A percentile compares a stretch with the other conserved stretches of the same genome.
These are phyloP conservation scores for Notoglanidium macrostoma DNA, from an alignment of 2,797 vertebrate genomes.

Conservation along the genomic window DNA sequence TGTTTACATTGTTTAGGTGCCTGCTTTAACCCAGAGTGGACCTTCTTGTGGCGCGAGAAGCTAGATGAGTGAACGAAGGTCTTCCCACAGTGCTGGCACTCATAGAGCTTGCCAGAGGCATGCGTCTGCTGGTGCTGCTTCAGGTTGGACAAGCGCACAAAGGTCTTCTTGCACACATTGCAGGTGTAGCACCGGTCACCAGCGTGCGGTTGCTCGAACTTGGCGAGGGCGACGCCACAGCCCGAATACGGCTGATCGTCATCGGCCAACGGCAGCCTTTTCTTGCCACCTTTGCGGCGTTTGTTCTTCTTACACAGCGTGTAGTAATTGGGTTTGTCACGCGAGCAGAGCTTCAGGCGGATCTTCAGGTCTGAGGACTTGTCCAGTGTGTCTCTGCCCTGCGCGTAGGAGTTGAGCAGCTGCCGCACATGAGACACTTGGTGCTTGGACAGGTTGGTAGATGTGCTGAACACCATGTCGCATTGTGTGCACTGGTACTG, in stretches of 20 bases:
- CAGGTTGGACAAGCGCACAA: conserved; percentile 60
- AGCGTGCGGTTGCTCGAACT: conserved; percentile 69
- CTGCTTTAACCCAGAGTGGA: conserved; percentile 69
- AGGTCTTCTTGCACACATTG: conserved; percentile 59
- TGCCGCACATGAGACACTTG: conserved; percentile 75
- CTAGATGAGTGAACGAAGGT: conserved; percentile 79
- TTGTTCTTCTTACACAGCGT: conserved; percentile 79
- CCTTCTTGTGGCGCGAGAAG: conserved; percentile 76
- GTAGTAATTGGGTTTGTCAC: conserved; percentile 79
- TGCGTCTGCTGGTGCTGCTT: conserved; percentile 68
- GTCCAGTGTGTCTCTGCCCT: conserved; percentile 70
- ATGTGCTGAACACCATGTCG: conserved; percentile 76
- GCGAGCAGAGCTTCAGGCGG: conserved; percentile 78
- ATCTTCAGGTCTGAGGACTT: conserved; percentile 80
- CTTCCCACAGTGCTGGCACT: conserved; percentile 74
- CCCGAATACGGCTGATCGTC: conserved; percentile 61
- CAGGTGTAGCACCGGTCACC: conserved; percentile 57
- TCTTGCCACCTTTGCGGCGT: conserved; percentile 60
- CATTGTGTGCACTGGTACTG: conserved; percentile 78
- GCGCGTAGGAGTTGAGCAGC: conserved; percentile 74
- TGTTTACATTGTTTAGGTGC: conserved; percentile 53
- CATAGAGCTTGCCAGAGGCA: conserved; percentile 69
- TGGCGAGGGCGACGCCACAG: conserved; percentile 63
- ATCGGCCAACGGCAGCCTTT: conserved; percentile 39
- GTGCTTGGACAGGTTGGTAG: conserved; percentile 74